Evolutionary conservation across 2,797 vertebrate genomes (phyloP), one percentile per base, ranked within the genome.

Genomic region (Cynopterus sphinx): DNA sequence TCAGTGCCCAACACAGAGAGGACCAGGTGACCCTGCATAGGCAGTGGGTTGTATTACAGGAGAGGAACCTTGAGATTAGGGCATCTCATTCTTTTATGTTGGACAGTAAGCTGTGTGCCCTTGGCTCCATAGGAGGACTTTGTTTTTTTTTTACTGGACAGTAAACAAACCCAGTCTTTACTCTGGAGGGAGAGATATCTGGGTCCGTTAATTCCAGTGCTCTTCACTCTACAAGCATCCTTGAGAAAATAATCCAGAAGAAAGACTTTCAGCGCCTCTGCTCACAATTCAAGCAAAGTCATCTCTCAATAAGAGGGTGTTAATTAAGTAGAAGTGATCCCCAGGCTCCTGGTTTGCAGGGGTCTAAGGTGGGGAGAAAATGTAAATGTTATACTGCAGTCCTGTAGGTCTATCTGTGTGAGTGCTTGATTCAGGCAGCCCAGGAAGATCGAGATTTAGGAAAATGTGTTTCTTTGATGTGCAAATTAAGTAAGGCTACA

Each of bases 401-500:
- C 3, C 0, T 41, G 21, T 51, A 33, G 24, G 36, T 49, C 49
- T 33, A 15, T 24, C 43, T 39, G 6, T 15, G n/a, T 6, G 3
- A 49, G 4, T 3, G 21, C 61, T 11, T 2, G 0, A 31, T 26
- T 2, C 3, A 0, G 46, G 67, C 5, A 31, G 13, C 53, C 63
- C 24, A 4, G 12, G 33, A 90, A 85, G 22, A 9, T 5, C 2
- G 6, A 87, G 65, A 59, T 63, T 55, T 55, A 49, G 86, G 49
- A 28, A 87, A 36, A 19, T 24, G 1, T 31, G 13, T 87, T 65
- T 90, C 74, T 68, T 87, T 57, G 9, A 19, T 71, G 6, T 55
- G 21, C 68, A 53, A 65, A 82, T 68, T 49, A 67, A 43, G 16
- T 83, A 22, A 83, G 5, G 19, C 68, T 86, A 74, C 57, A 43